Base-by-base conservation (phyloP, 2,797 vertebrate species). In the Leuciscus waleckii region DNA sequence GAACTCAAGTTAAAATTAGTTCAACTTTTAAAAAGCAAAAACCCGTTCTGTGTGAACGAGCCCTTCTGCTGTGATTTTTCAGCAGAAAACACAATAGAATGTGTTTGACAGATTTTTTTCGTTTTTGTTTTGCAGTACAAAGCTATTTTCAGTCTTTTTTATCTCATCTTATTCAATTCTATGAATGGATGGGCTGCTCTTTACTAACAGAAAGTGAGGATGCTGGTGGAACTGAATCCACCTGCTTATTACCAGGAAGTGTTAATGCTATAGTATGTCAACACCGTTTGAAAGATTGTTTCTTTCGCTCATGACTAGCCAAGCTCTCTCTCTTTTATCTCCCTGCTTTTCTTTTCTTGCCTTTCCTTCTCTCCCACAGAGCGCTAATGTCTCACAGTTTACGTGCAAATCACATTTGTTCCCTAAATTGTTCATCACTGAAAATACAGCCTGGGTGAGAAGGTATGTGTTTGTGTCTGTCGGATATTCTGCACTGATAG, bases 291-390 rank as follows among this genome's bases (percentile, higher is more conserved):
- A 86, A 32, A 69, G 65, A 82, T 77, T 86, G 73, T 82, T 70
- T 83, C 81, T 92, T 93, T 85, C 87, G 19, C 16, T 89, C 85
- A 92, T 80, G 77, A 79, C 69, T 79, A 78, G 37, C 70, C 81
- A 68, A 56, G 37, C 69, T 87, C 56, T 58, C 69, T 89, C 79
- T 65, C 78, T 70, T 87, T 90, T 63, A 70, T 54, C 39, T 43
- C 49, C 69, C 83, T 84, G 35, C 68, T 63, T 88, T 85, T 86
- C 32, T 79, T 79, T 67, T 77, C 10, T 75, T 74, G 58, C 65
- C n/a, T 58, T 83, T 49, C 70, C 9, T 71, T 39, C 70, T 82
- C 81, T 76, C 78, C 84, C n/a, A 91, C 82, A 82, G 87, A 88
- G 79, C 87, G 82, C 87, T 91, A 51, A 83, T 89, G 78, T 81